Evolutionary conservation across 2,797 vertebrate species (phyloP).

Genomic region (Siniperca scherzeri): DNA sequence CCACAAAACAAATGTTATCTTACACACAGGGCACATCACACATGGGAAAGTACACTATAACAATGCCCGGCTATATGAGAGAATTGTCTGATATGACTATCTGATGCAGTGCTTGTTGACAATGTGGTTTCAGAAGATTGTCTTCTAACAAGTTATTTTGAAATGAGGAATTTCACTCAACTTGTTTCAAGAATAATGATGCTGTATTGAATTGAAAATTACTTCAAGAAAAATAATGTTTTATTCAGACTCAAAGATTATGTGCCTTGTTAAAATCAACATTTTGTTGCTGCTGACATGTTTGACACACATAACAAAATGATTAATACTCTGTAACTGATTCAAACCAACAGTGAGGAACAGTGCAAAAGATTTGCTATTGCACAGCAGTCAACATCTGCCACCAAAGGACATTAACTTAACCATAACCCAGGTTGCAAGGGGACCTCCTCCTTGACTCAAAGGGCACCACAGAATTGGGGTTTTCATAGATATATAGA

Average conservation of each 20-base stretch:
- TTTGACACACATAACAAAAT: constrained; percentile 16
- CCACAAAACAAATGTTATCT: constrained; percentile 66
- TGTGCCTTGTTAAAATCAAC: background rate
- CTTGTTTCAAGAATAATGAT: background rate
- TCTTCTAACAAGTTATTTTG: constrained; percentile 1
- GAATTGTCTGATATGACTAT: background rate
- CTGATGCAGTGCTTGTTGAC: background rate
- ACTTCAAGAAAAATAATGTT: background rate
- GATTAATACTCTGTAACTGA: background rate
- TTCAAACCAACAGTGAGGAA: constrained; percentile 27
- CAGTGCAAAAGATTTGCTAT: constrained; percentile 11
- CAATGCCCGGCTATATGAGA: background rate
- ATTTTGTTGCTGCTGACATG: background rate
- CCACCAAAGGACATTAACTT: constrained; percentile 35
- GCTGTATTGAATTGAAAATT: background rate
- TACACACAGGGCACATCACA: constrained; percentile 58
- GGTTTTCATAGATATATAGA: constrained; percentile 78
- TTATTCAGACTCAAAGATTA: background rate
- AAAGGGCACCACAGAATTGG: constrained; percentile 56
- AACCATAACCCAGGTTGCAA: constrained; percentile 19
- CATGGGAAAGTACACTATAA: background rate
- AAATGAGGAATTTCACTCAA: background rate
- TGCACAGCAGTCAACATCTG: constrained; percentile 44
- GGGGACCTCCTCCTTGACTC: constrained; percentile 42
- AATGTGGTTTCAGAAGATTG: background rate